These are phyloP conservation scores for Regulus satrapa DNA, from an alignment of 2,113 vertebrate species.

Conservation along the genomic window DNA sequence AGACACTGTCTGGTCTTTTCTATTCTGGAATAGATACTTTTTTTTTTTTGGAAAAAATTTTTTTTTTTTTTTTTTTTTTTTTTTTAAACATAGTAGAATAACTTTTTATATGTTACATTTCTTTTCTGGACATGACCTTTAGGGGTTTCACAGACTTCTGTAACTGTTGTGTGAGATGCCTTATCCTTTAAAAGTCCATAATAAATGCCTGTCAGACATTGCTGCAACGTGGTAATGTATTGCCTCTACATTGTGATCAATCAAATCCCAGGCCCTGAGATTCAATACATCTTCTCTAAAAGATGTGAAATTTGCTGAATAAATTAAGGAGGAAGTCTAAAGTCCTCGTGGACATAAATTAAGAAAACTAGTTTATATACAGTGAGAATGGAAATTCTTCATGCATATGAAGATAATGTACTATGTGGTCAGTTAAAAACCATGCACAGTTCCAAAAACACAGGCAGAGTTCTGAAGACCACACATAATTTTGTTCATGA, in stretches of 20 bases:
- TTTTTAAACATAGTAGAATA: neutral
- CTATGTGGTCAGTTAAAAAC: neutral
- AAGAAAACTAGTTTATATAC: neutral
- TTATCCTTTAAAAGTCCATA: slow-evolving; percentile 62
- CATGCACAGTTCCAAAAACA: neutral
- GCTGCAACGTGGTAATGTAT: slow-evolving; percentile 56
- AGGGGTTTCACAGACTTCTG: slow-evolving; percentile 30
- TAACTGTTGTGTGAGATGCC: neutral
- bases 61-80: slow-evolving; percentile 30
- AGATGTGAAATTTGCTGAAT: slow-evolving; percentile 62
- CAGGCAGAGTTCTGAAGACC: neutral
- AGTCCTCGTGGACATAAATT: slow-evolving; percentile 44
- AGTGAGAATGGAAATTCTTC: neutral
- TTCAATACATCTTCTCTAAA: slow-evolving; percentile 60
- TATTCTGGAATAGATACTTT: neutral
- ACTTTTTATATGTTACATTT: neutral
- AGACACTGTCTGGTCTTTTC: neutral
- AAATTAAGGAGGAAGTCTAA: slow-evolving; percentile 53
- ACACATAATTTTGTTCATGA: neutral
- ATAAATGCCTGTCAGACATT: slow-evolving; percentile 65
- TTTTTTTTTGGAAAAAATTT: slow-evolving; percentile 32
- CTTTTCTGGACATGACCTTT: slow-evolving; percentile 42
- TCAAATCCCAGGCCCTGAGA: slow-evolving; percentile 39
- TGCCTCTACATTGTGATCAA: slow-evolving; percentile 58
- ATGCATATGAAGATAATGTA: neutral